A percentile compares a stretch with the other conserved stretches of the same genome.
phyloP scores from a whole-genome alignment of 2,797 vertebrate genomes.

The Enteromius paludinosus region DNA sequence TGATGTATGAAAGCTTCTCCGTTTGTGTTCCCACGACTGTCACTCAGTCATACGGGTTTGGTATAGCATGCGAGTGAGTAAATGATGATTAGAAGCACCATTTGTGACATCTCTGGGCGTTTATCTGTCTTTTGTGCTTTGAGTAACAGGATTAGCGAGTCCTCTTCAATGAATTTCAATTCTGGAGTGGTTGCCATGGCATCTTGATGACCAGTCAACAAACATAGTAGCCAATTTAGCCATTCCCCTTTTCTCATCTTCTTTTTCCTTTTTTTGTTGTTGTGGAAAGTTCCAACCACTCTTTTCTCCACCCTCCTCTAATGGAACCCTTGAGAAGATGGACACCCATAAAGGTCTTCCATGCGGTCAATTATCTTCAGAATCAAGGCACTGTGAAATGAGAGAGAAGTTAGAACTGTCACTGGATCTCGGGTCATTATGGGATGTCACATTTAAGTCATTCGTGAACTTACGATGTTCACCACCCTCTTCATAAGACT shows the following conservation, averaged over 20 bases:
- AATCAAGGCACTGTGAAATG: conserved; percentile 34
- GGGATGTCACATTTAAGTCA: conserved; percentile 13
- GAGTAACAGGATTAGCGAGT: conserved; percentile 40
- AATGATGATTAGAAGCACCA: conserved; percentile 7
- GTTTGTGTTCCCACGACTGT: neutral
- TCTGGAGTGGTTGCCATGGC: conserved; percentile 67
- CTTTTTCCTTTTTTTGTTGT: conserved; percentile 59
- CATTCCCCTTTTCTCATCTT: conserved; percentile 34
- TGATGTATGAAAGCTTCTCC: neutral
- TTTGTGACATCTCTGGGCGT: neutral
- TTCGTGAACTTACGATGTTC: conserved; percentile 18
- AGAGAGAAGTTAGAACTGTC: conserved; percentile 22
- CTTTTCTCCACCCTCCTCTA: conserved; percentile 53
- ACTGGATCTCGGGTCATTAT: conserved; percentile 26
- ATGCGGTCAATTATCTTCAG: conserved; percentile 41
- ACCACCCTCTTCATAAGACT: conserved; percentile 23
- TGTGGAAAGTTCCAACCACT: conserved; percentile 68
- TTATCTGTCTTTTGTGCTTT: conserved; percentile 45
- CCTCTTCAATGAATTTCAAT: conserved; percentile 41
- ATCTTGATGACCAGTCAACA: conserved; percentile 65
- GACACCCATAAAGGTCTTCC: conserved; percentile 45
- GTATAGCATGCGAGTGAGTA: neutral
- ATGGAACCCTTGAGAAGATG: conserved; percentile 48
- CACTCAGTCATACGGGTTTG: conserved; percentile 1
- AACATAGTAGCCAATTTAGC: conserved; percentile 59